phyloP scores from a whole-genome alignment of 2,113 vertebrate species.

The Aramus guarauna region DNA sequence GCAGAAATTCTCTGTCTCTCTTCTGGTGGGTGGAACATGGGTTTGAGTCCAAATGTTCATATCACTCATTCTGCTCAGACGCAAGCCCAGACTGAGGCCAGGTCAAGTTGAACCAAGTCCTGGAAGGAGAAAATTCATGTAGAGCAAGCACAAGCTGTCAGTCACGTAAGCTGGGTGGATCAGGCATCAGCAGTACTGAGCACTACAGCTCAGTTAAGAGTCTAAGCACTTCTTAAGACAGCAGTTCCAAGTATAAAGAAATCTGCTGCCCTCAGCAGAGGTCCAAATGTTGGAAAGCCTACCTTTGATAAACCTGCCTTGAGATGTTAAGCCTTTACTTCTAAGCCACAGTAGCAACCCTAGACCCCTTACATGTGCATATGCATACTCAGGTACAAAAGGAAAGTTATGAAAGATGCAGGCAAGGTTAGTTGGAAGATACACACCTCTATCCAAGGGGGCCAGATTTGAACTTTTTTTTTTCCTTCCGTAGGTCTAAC shows the following conservation, averaged over 20 bases:
- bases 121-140: neutral
- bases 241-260: neutral
- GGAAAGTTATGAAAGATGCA: neutral
- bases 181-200: neutral
- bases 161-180: neutral
- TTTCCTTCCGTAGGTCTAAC: neutral
- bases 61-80: rapidly evolving
- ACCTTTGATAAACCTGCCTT: neutral
- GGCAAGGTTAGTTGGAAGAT: neutral
- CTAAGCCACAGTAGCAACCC: neutral
- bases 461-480: neutral
- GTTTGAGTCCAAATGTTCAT: neutral
- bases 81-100: neutral
- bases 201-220: neutral
- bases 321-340: neutral
- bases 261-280: neutral
- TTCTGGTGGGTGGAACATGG: neutral
- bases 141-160: neutral
- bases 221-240: neutral
- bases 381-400: neutral
- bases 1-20: neutral
- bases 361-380: rapidly evolving
- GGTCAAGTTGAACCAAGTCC: neutral
- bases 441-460: neutral
- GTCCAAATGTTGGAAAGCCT: neutral